A percentile compares a stretch with the other conserved stretches of the same genome.
phyloP scores from a whole-genome alignment of 2,113 vertebrate genomes.

The Turnix velox region DNA sequence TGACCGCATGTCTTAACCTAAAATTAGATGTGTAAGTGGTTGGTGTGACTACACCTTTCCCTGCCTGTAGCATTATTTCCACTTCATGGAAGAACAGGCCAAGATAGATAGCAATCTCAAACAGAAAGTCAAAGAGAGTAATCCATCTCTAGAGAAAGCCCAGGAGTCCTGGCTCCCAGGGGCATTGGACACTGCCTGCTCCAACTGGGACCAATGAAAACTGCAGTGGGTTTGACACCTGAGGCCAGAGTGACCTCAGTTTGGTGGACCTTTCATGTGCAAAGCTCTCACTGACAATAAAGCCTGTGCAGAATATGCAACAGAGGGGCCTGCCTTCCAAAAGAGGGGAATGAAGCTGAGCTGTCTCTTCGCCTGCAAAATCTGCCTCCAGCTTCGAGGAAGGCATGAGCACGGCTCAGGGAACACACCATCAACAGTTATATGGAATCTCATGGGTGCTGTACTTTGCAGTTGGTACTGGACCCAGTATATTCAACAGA shows the following conservation, averaged over 20 bases:
- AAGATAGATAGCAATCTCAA: conserved; percentile 17
- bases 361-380: not conserved
- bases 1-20: conserved; percentile 11
- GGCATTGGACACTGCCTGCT: not conserved
- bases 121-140: conserved; percentile 14
- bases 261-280: conserved; percentile 28
- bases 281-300: not conserved
- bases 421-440: not conserved
- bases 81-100: conserved; percentile 22
- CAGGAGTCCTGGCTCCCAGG: not conserved
- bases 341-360: not conserved
- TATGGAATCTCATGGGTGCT: not conserved
- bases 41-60: not conserved
- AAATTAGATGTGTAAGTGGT: conserved; percentile 5
- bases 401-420: not conserved
- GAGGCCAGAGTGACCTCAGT: conserved; percentile 12
- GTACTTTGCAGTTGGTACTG: not conserved
- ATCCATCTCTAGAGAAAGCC: not conserved
- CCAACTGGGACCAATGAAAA: not conserved
- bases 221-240: not conserved
- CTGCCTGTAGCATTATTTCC: conserved; percentile 31
- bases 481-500: not conserved
- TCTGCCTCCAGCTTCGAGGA: not conserved
- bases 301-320: not conserved
- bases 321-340: not conserved